Conservation (phyloP, 2,113 vertebrate species). For the Chamaetylas fuelleborni region DNA sequence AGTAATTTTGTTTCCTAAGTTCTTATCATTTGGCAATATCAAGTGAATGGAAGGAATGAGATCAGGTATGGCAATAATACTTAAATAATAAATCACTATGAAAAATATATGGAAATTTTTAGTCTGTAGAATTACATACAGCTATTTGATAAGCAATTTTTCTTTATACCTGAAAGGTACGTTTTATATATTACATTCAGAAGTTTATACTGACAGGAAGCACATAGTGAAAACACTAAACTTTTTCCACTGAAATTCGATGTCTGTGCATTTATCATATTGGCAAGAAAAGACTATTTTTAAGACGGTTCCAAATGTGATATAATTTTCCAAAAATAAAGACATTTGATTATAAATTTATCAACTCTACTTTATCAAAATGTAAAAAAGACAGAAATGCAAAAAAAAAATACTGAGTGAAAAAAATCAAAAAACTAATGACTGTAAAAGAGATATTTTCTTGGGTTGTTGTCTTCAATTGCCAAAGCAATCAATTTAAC, state of each 20-base stretch:
- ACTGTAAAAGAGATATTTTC: neutral
- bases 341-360: neutral
- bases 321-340: neutral
- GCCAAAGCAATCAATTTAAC: neutral
- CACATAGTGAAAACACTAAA: neutral
- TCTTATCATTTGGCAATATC: neutral
- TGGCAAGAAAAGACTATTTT: neutral
- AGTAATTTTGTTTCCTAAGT: neutral
- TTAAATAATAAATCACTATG: neutral
- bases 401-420: neutral
- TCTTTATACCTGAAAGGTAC: neutral
- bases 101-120: neutral
- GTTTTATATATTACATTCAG: neutral
- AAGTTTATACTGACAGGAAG: neutral
- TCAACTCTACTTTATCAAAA: neutral
- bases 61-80: neutral
- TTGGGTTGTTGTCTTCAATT: neutral
- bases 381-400: neutral
- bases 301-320: neutral
- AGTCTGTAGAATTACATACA: neutral
- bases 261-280: fast-evolving
- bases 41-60: neutral
- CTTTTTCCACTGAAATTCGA: neutral
- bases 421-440: neutral
- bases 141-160: neutral